Evolutionary conservation across 1,140 invertebrate genomes (phyloP), one percentile per base, ranked within the genome.

Genomic region (Drosophila dunni): DNA sequence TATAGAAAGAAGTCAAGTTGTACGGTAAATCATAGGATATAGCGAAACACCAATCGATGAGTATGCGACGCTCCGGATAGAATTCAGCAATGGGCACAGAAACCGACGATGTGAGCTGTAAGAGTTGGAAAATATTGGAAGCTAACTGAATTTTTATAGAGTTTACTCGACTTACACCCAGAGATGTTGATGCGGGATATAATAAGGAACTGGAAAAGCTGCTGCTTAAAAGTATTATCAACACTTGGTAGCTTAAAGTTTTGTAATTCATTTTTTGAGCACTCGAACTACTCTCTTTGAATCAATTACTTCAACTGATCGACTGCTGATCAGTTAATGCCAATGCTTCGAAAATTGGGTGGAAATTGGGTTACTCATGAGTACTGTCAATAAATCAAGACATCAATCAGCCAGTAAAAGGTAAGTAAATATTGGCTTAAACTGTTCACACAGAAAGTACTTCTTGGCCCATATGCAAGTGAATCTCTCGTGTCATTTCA

Each of bases 11-110:
- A 3, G 63, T 57, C 3, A 91, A 29, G 8, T 70, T 76, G 44
- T 58, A 53, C 6, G 91, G 91, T 29, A 90, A 65, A 5, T 69
- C 79, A 51, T 92, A 92, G 13, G 74, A 64, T 20, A 92, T 70
- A 50, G 85, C 81, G 11, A 92, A 92, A 20, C 91, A 91, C 89
- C 91, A 91, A 75, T 92, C 90, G 11, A 90, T 51, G 3, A 91
- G 42, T 13, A 88, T 76, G 0, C 89, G 83, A 8, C 91, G 85
- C 10, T 92, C 88, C 0, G 90, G 90, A n/a, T 62, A 76, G 9
- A 79, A 75, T 9, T 91, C 88, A 13, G 79, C 56, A 10, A 92
- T 29, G 1, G 91, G 91, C 17, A 68, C 53, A 7, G 91, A 92
- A n/a, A 92, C 75, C 0, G 85, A 91, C 0, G 68, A 38, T 0